Percentiles rank a stretch among this genome's conserved stretches.
phyloP scores from a whole-genome alignment of 2,888 invertebrate species.

The Achlya flavicornis region DNA sequence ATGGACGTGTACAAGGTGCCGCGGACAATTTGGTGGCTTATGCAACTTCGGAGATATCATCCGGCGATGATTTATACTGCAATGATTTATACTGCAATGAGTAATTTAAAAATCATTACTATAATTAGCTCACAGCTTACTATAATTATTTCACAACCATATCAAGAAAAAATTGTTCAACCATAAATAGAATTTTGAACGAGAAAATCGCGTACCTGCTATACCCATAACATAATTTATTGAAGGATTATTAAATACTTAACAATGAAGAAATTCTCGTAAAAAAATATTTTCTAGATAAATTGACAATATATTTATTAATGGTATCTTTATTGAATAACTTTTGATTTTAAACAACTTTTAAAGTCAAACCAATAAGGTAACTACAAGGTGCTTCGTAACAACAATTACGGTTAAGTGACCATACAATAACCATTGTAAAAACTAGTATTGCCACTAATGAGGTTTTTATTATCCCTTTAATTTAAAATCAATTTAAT shows the following conservation, averaged over 20 bases:
- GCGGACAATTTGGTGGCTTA: background rate
- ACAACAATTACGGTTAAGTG: background rate
- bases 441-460: background rate
- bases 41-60: background rate
- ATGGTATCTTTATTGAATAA: background rate
- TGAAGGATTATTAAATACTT: background rate
- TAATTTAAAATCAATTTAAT: constrained; percentile 8
- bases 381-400: background rate
- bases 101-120: background rate
- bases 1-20: constrained; percentile 5
- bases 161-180: background rate
- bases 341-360: background rate
- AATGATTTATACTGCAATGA: background rate
- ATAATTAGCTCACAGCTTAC: background rate
- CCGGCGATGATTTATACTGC: background rate
- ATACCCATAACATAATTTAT: background rate
- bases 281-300: background rate
- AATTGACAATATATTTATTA: constrained; percentile 1
- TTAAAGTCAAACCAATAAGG: background rate
- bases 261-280: background rate
- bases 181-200: background rate
- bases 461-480: constrained; percentile 3
- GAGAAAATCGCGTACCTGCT: no score
- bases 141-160: no score
- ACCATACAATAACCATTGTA: background rate